Percentiles rank a stretch among this genome's conserved stretches.
phyloP scores from a whole-genome alignment of 2,888 invertebrate species.

The Heliconius ismenius region DNA sequence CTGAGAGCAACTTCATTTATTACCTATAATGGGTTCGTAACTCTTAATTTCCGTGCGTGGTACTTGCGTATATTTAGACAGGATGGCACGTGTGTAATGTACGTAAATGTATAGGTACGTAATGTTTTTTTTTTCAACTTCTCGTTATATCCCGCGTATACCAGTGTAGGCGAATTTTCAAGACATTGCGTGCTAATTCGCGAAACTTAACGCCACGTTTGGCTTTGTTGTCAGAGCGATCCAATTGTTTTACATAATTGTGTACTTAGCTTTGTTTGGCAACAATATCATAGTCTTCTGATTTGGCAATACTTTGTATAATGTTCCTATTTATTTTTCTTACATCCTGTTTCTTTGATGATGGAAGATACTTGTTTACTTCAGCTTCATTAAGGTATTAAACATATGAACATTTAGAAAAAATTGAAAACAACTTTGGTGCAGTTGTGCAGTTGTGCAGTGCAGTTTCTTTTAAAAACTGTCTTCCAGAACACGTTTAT shows the following conservation, averaged over 20 bases:
- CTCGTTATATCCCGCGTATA: background rate
- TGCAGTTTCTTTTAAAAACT: background rate
- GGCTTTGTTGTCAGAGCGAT: no score
- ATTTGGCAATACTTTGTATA: constrained; percentile 1
- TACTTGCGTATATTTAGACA: background rate
- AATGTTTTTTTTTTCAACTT: background rate
- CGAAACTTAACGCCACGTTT: no score
- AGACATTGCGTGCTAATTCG: no score
- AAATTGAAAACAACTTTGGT: background rate
- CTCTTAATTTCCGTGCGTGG: constrained; percentile 10
- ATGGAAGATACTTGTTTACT: background rate
- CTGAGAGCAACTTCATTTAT: constrained; percentile 13
- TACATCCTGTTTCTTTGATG: constrained; percentile 1
- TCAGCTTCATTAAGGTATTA: constrained; percentile 3
- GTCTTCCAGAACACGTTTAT: background rate
- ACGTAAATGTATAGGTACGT: background rate
- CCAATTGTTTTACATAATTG: no score
- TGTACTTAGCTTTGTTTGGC: background rate
- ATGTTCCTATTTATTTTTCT: background rate
- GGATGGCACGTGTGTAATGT: background rate
- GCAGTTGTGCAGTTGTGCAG: no score
- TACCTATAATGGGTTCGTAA: constrained; percentile 21
- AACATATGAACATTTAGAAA: background rate
- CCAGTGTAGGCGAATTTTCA: background rate
- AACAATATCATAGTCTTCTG: background rate